Evolutionary conservation across 2,113 vertebrate species (phyloP).

Genomic region (Indicator indicator): DNA sequence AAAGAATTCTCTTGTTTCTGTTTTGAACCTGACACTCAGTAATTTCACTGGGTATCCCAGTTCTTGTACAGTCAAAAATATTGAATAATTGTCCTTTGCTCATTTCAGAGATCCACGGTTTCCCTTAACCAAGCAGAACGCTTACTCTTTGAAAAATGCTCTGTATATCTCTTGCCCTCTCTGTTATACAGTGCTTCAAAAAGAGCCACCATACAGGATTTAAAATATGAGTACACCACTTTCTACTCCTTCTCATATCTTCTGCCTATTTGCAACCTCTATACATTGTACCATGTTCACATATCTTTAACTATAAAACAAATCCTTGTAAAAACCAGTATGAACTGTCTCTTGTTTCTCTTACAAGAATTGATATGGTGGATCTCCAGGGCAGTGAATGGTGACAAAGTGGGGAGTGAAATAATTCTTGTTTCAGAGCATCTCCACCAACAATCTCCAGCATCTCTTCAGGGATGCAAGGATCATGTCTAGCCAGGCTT

Average conservation of each 20-base stretch:
- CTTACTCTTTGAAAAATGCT: background rate
- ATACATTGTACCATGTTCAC: background rate
- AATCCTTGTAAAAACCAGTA: background rate
- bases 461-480: background rate
- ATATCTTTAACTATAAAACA: background rate
- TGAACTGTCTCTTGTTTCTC: background rate
- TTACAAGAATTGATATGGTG: background rate
- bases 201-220: background rate
- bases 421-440: background rate
- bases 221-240: accelerated
- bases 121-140: background rate
- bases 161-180: background rate
- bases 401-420: background rate
- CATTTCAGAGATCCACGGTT: background rate
- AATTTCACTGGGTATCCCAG: background rate
- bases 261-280: background rate
- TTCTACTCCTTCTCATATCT: background rate
- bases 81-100: background rate
- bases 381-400: background rate
- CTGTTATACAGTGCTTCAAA: background rate
- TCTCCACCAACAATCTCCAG: background rate
- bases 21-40: background rate
- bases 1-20: background rate
- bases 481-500: background rate
- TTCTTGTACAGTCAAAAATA: background rate